These are phyloP conservation scores for Hirtodrosophila cameraria DNA, from an alignment of 2,888 invertebrate species.

Conservation along the genomic window DNA sequence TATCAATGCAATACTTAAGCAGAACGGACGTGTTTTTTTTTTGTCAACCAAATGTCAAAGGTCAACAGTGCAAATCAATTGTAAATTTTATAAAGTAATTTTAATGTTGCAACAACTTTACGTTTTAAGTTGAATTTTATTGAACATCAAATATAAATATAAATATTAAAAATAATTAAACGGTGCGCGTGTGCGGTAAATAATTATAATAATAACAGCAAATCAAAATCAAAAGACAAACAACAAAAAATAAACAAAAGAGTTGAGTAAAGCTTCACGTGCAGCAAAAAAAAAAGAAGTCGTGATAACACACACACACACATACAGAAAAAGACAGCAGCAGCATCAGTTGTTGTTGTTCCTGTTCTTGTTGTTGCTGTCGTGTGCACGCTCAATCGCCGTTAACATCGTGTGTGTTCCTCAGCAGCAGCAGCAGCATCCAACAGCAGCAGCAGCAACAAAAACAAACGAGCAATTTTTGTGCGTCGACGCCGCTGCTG, in stretches of 20 bases:
- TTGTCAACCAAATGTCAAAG: slow-evolving; percentile 18
- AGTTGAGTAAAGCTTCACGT: slow-evolving; percentile 49
- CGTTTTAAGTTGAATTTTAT: slow-evolving; percentile 12
- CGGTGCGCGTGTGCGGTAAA: slow-evolving; percentile 43
- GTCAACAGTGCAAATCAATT: too few species aligned
- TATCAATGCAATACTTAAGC: slow-evolving; percentile 21
- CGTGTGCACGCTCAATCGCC: slow-evolving; percentile 47
- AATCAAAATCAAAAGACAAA: slow-evolving; percentile 41
- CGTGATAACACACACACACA: slow-evolving; percentile 58
- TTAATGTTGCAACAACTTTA: slow-evolving; percentile 23
- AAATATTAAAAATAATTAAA: slow-evolving; percentile 20
- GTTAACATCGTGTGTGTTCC: slow-evolving; percentile 59
- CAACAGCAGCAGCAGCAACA: slow-evolving; percentile 34
- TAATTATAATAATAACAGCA: slow-evolving; percentile 31
- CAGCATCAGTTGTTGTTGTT: slow-evolving; percentile 36
- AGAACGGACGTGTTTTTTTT: slow-evolving; percentile 6
- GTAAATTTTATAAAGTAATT: not conserved
- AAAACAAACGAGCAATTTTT: slow-evolving; percentile 55
- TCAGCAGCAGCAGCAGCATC: slow-evolving; percentile 24
- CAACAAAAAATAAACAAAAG: slow-evolving; percentile 46
- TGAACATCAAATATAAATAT: slow-evolving; percentile 17
- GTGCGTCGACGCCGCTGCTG: slow-evolving; percentile 54
- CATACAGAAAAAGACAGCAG: slow-evolving; percentile 15
- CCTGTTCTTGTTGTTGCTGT: slow-evolving; percentile 28
- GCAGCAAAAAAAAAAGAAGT: slow-evolving; percentile 47